Evolutionary conservation across 2,888 invertebrate genomes (phyloP).

Genomic region (Morinoia aosen): DNA sequence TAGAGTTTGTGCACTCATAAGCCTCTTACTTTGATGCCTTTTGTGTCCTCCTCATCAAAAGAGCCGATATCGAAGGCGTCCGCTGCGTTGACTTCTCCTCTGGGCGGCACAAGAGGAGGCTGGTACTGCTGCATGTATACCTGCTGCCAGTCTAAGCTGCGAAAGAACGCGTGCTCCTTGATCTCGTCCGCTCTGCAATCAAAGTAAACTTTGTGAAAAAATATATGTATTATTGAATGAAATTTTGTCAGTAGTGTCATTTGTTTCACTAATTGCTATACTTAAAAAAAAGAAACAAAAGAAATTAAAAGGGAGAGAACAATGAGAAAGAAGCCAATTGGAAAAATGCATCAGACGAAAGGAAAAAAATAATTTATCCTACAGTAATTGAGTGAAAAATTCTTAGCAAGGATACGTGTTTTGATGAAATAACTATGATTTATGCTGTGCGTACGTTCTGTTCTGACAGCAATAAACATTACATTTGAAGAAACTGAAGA

Average conservation of each 20-base stretch:
- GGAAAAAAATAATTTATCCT: not conserved
- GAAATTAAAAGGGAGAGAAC: not conserved
- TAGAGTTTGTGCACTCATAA: not conserved
- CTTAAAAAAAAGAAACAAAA: not conserved
- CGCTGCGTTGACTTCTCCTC: conserved; percentile 99
- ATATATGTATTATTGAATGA: not conserved
- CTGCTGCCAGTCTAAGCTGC: conserved; percentile 98
- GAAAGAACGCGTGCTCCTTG: conserved; percentile 97
- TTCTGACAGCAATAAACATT: too few relatives aligned
- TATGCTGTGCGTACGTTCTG: too few relatives aligned
- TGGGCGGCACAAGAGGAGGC: conserved; percentile 96
- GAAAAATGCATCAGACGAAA: not conserved
- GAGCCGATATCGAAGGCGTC: conserved; percentile 99
- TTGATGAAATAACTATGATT: not conserved
- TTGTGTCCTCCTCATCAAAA: conserved; percentile 99
- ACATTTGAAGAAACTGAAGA: too few relatives aligned
- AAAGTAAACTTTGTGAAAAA: not conserved
- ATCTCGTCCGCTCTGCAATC: conserved; percentile 90
- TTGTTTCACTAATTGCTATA: not conserved
- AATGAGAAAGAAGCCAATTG: not conserved
- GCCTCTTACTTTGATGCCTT: conserved; percentile 88
- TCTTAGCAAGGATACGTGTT: not conserved
- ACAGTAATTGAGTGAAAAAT: not conserved
- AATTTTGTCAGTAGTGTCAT: not conserved
- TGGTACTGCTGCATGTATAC: conserved; percentile 99